Base-by-base conservation (phyloP, 2,888 invertebrate genomes). In the Hofmannophila pseudospretella region DNA sequence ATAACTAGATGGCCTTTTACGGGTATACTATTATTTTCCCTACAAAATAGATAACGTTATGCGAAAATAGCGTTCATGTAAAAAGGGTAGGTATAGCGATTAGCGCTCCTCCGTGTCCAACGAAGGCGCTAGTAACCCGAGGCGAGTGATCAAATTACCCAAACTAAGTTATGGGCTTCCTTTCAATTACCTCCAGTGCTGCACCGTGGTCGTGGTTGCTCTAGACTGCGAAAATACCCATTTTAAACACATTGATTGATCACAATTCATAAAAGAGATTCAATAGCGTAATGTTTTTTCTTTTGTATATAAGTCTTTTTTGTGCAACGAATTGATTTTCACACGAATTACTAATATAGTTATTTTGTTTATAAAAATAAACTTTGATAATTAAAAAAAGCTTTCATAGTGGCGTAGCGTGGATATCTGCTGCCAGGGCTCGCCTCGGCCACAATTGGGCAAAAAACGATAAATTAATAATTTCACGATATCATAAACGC, bases 141-240 rank as follows among this genome's bases (percentile, higher is more conserved):
- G 41, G 43, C 44, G 47, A 34, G 41, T 56, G 60, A 74, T 67
- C 47, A 58, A 51, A 72, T 79, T 75, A 75, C 40, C 41, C 36
- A 36, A 71, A 75, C 55, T 51, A 67, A 54, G 61, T 75, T 73
- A 63, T 38, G 51, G 40, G 38, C 44, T 46, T 47, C 44, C 49
- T 51, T 58, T 51, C 50, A 52, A 67, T 68, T 67, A 66, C 51
- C 47, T 42, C 43, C 44, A 8, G 23, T 23, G 22, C 23, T 4
- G 2, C 2, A 5, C 20, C 20, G 20, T 5, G 7, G 20, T n/a
- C 23, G n/a, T 4, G n/a, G 4, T n/a, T n/a, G n/a, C 2, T n/a
- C 2, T 23, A 4, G 4, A 23, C 8, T 23, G n/a, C 23, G 23
- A 23, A 23, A 23, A 23, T n/a, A 23, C 5, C 1, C 23, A 23